Percentiles rank a stretch among this genome's conserved stretches.
These are phyloP conservation scores for Ammodytes dubius DNA, from an alignment of 2,113 vertebrate genomes.

Conservation along the genomic window DNA sequence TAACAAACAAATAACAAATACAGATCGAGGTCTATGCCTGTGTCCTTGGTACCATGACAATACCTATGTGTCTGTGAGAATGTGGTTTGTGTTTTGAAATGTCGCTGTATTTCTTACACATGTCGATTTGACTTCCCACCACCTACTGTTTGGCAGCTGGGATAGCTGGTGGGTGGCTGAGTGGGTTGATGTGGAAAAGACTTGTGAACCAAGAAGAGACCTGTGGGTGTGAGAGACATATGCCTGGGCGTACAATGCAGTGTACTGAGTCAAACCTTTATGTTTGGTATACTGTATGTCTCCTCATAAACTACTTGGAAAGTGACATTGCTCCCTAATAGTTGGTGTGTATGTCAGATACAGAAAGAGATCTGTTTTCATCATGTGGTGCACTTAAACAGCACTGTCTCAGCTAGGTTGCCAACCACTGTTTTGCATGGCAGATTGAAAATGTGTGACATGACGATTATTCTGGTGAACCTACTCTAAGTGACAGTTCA, in stretches of 20 bases:
- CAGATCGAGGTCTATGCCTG: not conserved
- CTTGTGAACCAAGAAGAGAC: conserved; percentile 59
- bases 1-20: conserved; percentile 18
- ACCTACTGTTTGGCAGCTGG: conserved; percentile 70
- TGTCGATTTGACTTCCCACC: conserved; percentile 46
- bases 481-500: conserved; percentile 9
- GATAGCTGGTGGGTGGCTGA: conserved; percentile 66
- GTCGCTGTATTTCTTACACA: conserved; percentile 41
- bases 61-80: conserved; percentile 12
- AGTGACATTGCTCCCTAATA: conserved; percentile 39
- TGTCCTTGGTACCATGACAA: conserved; percentile 22
- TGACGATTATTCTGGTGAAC: conserved; percentile 5
- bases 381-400: conserved; percentile 13
- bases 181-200: conserved; percentile 50
- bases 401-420: not conserved
- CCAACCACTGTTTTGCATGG: not conserved
- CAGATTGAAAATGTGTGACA: not conserved
- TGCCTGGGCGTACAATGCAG: conserved; percentile 37
- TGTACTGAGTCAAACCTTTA: conserved; percentile 16
- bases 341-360: conserved; percentile 35
- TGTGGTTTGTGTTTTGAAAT: conserved; percentile 32
- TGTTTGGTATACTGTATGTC: conserved; percentile 29
- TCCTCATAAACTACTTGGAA: conserved; percentile 23
- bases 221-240: conserved; percentile 66
- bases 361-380: conserved; percentile 28